Conservation (phyloP, 2,113 vertebrate genomes). For the Colinus virginianus region DNA sequence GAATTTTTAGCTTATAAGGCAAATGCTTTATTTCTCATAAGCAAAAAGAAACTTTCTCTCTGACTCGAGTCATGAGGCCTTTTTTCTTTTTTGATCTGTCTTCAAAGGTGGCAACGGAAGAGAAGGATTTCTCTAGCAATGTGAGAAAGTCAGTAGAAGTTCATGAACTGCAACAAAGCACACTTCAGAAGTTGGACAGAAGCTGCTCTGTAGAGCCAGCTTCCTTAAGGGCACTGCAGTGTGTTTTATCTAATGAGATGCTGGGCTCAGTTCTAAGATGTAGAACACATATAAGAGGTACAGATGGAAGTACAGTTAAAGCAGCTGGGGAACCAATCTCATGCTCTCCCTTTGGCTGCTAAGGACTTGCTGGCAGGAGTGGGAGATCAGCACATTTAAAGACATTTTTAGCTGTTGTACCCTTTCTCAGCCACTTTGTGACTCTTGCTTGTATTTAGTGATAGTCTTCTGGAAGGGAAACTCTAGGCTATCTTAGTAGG, state of each 20-base stretch:
- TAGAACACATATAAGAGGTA: neutral
- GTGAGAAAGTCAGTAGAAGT: neutral
- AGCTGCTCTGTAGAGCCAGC: neutral
- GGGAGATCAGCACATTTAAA: neutral
- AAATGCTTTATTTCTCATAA: neutral
- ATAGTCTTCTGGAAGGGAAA: neutral
- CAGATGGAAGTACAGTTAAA: neutral
- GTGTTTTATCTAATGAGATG: neutral
- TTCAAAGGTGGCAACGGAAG: neutral
- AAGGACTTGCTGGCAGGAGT: neutral
- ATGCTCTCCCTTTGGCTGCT: neutral
- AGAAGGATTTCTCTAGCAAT: neutral
- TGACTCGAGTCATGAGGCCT: neutral
- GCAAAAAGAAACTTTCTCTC: neutral
- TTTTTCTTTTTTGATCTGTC: neutral
- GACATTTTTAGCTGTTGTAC: neutral
- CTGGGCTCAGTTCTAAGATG: neutral
- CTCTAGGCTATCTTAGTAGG: neutral
- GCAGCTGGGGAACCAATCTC: neutral
- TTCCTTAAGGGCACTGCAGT: neutral
- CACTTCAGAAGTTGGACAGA: neutral
- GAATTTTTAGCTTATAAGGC: neutral
- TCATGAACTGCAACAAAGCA: fast-evolving
- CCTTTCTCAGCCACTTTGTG: neutral
- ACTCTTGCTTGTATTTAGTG: neutral